Evolutionary conservation across 2,113 vertebrate species (phyloP).

Genomic region (Rutilus rutilus): DNA sequence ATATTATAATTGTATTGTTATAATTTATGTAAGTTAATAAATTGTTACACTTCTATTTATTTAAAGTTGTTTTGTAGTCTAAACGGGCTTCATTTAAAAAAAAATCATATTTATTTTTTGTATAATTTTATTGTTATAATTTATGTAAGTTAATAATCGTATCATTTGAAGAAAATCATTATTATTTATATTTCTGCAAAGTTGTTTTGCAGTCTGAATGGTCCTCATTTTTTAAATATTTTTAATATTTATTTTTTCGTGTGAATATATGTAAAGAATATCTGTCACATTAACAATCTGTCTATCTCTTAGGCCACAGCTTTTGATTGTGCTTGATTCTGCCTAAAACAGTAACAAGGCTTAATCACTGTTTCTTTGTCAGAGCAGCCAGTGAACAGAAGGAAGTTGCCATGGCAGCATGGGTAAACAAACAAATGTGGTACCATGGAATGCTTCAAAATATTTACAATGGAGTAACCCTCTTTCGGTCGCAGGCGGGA

Average conservation of each 20-base stretch:
- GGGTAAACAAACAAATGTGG: conserved; percentile 87
- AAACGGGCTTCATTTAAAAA: background rate
- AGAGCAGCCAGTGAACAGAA: conserved; percentile 70
- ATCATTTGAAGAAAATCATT: background rate
- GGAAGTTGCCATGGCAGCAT: conserved; percentile 81
- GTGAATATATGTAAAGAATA: background rate
- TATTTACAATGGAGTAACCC: conserved; percentile 81
- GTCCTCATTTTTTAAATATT: background rate
- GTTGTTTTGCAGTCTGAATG: background rate
- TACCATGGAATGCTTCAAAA: conserved; percentile 83
- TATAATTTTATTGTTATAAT: background rate
- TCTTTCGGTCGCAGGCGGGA: conserved; percentile 78
- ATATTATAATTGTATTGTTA: background rate
- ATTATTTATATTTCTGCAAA: background rate
- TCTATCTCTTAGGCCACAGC: background rate
- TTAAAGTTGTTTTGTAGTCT: background rate
- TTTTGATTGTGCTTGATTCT: conserved; percentile 66
- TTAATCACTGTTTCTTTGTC: conserved; percentile 69
- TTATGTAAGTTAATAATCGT: background rate
- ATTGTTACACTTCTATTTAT: background rate
- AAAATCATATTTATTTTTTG: background rate
- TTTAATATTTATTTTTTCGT: background rate
- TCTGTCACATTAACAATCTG: background rate
- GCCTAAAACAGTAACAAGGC: conserved; percentile 72
- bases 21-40: background rate